Conservation (phyloP, 2,888 invertebrate species). For the Carcina quercana region DNA sequence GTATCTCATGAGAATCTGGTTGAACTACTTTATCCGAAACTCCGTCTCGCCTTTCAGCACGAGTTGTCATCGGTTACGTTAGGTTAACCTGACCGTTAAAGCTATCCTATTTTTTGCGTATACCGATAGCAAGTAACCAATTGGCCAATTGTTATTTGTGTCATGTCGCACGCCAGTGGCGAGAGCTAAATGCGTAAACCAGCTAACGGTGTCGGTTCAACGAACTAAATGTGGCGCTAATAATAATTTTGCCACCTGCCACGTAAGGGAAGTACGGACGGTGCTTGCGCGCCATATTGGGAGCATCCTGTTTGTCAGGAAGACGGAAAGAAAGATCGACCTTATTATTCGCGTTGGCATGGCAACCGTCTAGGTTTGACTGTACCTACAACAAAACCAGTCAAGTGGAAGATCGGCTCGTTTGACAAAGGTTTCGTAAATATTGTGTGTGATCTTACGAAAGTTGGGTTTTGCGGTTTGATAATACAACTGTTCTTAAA, state of each 20-base stretch:
- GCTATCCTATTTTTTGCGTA: conserved; percentile 31
- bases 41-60: too few relatives aligned
- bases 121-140: conserved; percentile 34
- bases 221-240: conserved; percentile 60
- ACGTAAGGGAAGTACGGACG: conserved; percentile 44
- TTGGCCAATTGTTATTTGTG: conserved; percentile 64
- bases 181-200: conserved; percentile 64
- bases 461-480: too few relatives aligned
- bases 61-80: conserved; percentile 13
- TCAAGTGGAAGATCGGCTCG: too few relatives aligned
- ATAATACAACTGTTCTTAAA: too few relatives aligned
- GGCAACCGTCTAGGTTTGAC: too few relatives aligned
- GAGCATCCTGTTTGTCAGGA: conserved; percentile 38
- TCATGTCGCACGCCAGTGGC: conserved; percentile 52
- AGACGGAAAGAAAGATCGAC: too few relatives aligned
- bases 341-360: too few relatives aligned
- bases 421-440: too few relatives aligned
- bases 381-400: too few relatives aligned
- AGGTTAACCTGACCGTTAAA: conserved; percentile 25
- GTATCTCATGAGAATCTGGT: too few relatives aligned
- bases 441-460: too few relatives aligned
- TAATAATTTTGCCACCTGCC: conserved; percentile 64
- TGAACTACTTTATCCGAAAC: too few relatives aligned
- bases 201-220: conserved; percentile 67
- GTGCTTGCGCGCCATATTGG: conserved; percentile 30